Evolutionary conservation across 2,888 invertebrate genomes (phyloP).

Genomic region (Vanessa cardui): DNA sequence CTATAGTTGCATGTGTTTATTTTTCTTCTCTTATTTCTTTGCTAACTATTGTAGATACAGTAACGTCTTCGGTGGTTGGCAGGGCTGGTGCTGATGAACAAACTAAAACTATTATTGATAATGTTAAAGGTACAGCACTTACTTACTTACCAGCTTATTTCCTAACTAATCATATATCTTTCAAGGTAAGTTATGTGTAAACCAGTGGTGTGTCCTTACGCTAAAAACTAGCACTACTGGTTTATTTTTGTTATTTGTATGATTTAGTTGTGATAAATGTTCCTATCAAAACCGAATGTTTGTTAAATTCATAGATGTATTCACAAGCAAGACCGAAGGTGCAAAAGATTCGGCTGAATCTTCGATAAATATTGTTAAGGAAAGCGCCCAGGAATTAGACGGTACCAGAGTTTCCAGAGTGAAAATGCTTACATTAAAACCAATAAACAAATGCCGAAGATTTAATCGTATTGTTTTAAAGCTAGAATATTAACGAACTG

Average conservation of each 20-base stretch:
- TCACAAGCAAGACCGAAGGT: conserved; percentile 46
- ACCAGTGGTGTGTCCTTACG: no score
- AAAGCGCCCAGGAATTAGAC: conserved; percentile 46
- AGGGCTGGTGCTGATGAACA: conserved; percentile 43
- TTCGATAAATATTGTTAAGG: conserved; percentile 38
- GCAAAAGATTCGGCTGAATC: conserved; percentile 43
- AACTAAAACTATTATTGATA: conserved; percentile 49
- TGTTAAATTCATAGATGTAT: conserved; percentile 49
- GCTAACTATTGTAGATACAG: conserved; percentile 43
- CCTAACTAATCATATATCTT: neutral
- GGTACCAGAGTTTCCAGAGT: conserved; percentile 46
- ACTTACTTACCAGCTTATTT: conserved; percentile 7
- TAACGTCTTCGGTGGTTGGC: conserved; percentile 42
- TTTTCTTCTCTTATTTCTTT: conserved; percentile 34
- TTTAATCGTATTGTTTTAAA: neutral
- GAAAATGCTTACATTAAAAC: conserved; percentile 16
- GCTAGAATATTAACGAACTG: neutral
- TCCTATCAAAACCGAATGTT: neutral
- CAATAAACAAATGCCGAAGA: neutral
- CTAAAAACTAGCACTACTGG: no score
- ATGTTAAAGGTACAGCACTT: conserved; percentile 41
- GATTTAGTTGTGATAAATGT: no score
- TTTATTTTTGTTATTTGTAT: no score
- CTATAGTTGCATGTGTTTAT: conserved; percentile 36
- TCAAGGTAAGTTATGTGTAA: conserved; percentile 9